These are phyloP conservation scores for Bombyx huttoni DNA, from an alignment of 2,888 invertebrate species.

Conservation along the genomic window DNA sequence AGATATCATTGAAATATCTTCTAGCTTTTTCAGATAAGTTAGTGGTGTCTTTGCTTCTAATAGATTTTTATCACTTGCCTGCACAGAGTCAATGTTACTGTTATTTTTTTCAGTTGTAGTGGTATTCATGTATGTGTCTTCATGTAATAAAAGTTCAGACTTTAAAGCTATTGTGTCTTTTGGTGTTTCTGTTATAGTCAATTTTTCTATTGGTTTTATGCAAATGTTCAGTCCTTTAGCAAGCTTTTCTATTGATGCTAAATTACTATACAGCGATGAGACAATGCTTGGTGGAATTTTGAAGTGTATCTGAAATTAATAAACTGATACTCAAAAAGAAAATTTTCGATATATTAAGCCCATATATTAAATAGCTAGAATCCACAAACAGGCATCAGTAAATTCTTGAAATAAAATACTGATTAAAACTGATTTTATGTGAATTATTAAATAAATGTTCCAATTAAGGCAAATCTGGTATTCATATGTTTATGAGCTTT, in stretches of 20 bases:
- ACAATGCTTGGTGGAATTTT: slow-evolving; percentile 33
- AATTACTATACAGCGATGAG: slow-evolving; percentile 24
- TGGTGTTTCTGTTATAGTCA: slow-evolving; percentile 10
- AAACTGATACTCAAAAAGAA: neutral
- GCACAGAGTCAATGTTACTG: no score
- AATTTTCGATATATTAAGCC: neutral
- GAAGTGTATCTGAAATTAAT: slow-evolving; percentile 29
- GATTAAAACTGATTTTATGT: no score
- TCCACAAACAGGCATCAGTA: no score
- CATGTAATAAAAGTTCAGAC: slow-evolving; percentile 2
- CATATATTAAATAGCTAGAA: no score
- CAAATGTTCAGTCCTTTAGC: slow-evolving; percentile 28
- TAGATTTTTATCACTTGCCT: no score
- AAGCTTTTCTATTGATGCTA: slow-evolving; percentile 28
- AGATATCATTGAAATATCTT: no score
- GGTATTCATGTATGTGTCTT: slow-evolving; percentile 5
- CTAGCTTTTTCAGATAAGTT: no score
- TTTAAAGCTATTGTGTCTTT: slow-evolving; percentile 6
- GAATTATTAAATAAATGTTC: no score
- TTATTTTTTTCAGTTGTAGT: slow-evolving; percentile 6
- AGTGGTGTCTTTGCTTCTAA: no score
- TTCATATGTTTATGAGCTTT: no score
- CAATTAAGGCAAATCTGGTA: no score
- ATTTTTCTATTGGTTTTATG: slow-evolving; percentile 17
- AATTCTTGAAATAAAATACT: no score